Percentiles rank a stretch among this genome's conserved stretches.
Evolutionary conservation across 2,113 vertebrate genomes (phyloP).

Genomic region (Brachyhypopomus occidentalis): DNA sequence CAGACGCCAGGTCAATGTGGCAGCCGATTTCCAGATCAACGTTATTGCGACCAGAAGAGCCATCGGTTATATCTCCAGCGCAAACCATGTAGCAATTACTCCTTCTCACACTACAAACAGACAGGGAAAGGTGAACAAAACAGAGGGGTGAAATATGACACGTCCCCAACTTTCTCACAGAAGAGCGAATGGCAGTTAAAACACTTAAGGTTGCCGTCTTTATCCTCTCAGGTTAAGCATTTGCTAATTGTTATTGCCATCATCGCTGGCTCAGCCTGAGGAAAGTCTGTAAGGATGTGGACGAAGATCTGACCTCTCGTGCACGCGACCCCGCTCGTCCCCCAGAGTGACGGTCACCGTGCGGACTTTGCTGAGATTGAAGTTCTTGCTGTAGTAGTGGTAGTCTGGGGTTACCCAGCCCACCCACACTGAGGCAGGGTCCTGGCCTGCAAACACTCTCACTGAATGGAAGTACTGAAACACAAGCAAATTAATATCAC

Average conservation of each 20-base stretch:
- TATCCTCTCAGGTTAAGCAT: too few relatives aligned
- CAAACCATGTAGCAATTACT: conserved; percentile 98
- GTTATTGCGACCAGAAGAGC: conserved; percentile 78
- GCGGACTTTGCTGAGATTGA: conserved; percentile 86
- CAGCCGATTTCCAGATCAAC: conserved; percentile 93
- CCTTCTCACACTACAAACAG: conserved; percentile 83
- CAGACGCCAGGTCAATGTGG: conserved; percentile 88
- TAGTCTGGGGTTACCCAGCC: conserved; percentile 98
- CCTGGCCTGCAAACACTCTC: conserved; percentile 93
- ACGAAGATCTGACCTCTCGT: conserved; percentile 83
- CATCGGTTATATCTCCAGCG: conserved; percentile 80
- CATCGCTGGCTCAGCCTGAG: not conserved
- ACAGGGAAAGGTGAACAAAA: not conserved
- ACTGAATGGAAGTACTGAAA: conserved; percentile 84
- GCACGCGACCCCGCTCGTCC: conserved; percentile 93
- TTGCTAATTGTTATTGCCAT: not conserved
- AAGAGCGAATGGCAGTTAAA: not conserved
- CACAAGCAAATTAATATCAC: not conserved
- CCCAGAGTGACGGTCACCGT: conserved; percentile 96
- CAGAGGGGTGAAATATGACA: conserved; percentile 7
- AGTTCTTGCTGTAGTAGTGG: conserved; percentile 91
- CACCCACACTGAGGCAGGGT: conserved; percentile 91
- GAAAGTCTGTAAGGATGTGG: not conserved
- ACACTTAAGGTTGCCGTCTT: too few relatives aligned
- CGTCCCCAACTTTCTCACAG: too few relatives aligned